A percentile compares a stretch with the other conserved stretches of the same genome.
Conservation (phyloP, 2,113 vertebrate species). For the Nothocercus nigrocapillus region DNA sequence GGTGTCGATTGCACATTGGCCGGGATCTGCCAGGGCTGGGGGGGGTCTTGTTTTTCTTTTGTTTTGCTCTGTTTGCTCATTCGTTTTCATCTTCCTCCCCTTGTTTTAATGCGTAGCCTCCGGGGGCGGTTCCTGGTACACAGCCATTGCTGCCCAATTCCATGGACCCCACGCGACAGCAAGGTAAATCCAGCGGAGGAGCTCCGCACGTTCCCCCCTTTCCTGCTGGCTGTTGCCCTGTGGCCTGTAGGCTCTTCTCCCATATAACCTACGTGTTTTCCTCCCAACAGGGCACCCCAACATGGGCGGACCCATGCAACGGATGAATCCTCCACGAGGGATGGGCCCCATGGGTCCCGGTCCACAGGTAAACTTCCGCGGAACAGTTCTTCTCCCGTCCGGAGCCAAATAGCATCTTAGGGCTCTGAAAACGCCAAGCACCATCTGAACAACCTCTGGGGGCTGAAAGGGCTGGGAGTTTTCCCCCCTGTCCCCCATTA, state of each 20-base stretch:
- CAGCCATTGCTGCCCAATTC: conserved; percentile 96
- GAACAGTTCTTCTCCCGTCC: not conserved
- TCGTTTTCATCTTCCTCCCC: not conserved
- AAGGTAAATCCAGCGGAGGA: conserved; percentile 80
- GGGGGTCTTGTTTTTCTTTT: not conserved
- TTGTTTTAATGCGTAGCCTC: conserved; percentile 82
- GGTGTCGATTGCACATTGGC: not conserved
- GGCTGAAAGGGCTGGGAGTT: conserved; percentile 23
- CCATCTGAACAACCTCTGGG: conserved; percentile 27
- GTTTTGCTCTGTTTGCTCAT: not conserved
- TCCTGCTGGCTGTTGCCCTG: not conserved
- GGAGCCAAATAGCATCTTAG: not conserved
- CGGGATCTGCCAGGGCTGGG: too few species aligned
- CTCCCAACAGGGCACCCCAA: conserved; percentile 87
- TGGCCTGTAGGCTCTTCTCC: not conserved
- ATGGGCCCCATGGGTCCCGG: conserved; percentile 98
- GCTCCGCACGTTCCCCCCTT: accelerated
- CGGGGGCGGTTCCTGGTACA: conserved; percentile 93
- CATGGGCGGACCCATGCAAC: conserved; percentile 96
- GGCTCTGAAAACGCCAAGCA: not conserved
- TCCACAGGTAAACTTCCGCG: conserved; percentile 86
- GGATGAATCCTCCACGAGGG: conserved; percentile 97
- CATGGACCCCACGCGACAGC: conserved; percentile 97
- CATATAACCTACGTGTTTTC: not conserved
- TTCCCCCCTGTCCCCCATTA: conserved; percentile 53